Evolutionary conservation across 2,888 invertebrate genomes (phyloP).

Genomic region (Amblyjoppa fuscipennis): DNA sequence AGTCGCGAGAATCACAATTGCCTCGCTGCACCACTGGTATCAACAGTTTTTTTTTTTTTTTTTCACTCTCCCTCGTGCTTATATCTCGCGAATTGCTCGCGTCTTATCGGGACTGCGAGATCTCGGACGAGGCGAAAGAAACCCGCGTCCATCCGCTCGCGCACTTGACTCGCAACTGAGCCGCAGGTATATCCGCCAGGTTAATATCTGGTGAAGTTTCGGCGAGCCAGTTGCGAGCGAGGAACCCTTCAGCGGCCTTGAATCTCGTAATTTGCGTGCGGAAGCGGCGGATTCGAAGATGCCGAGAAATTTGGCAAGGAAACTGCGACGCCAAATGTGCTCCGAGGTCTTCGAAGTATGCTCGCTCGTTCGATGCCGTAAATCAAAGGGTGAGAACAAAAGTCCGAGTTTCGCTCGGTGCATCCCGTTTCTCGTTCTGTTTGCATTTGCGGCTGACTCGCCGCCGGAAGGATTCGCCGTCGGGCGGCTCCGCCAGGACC

Average conservation of each 20-base stretch:
- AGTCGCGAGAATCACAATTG: slow-evolving; percentile 22
- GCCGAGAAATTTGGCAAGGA: slow-evolving; percentile 30
- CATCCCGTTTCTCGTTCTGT: slow-evolving; percentile 54
- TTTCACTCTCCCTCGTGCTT: background rate
- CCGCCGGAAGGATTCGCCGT: slow-evolving; percentile 65
- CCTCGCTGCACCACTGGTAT: slow-evolving; percentile 25
- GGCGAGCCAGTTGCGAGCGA: slow-evolving; percentile 41
- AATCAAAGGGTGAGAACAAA: slow-evolving; percentile 78
- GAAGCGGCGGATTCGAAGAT: slow-evolving; percentile 50
- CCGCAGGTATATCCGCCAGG: slow-evolving; percentile 73
- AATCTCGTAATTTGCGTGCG: slow-evolving; percentile 80
- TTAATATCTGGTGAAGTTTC: slow-evolving; percentile 37
- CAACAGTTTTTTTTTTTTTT: background rate
- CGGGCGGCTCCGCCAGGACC: slow-evolving; percentile 47
- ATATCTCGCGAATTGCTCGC: slow-evolving; percentile 19
- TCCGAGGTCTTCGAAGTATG: slow-evolving; percentile 62
- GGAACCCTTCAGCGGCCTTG: slow-evolving; percentile 76
- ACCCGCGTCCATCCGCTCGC: slow-evolving; percentile 73
- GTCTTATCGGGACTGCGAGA: slow-evolving; percentile 21
- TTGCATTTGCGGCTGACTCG: slow-evolving; percentile 63
- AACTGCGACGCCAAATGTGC: slow-evolving; percentile 7
- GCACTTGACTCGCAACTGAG: slow-evolving; percentile 82
- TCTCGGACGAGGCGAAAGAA: slow-evolving; percentile 14
- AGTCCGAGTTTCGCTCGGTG: slow-evolving; percentile 61
- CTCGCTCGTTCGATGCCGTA: slow-evolving; percentile 72